Base-by-base conservation (phyloP, 37 sponge, comb jelly and placozoan species). In the Spongilla lacustris region DNA sequence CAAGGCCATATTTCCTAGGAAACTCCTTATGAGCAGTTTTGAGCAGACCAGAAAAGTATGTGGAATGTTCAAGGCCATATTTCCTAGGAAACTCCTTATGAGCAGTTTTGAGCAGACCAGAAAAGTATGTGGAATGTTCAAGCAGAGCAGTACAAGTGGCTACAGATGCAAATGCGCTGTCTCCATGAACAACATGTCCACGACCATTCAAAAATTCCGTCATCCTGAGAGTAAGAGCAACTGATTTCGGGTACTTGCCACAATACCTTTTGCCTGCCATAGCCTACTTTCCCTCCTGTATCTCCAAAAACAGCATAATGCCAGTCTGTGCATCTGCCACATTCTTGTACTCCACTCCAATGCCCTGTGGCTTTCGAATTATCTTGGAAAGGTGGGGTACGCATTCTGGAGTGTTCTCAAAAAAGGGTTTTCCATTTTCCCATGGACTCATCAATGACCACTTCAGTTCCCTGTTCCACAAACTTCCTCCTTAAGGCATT, bases 301-400 rank as follows among this genome's bases (percentile, higher is more conserved):
- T 46, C 46, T 46, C 46, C 46, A 46, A 8, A 46, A 58, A 58
- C 58, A 58, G 58, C 12, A 46, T 46, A 46, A 46, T 46, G 46
- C 46, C 46, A 46, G 46, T 46, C 46, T 46, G 58, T 58, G 58
- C 19, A 58, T 58, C 58, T 58, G 58, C 58, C 58, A 58, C 58
- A 58, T 58, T 58, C 14, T 58, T 58, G 58, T 58, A 58, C 58
- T 58, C 58, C 58, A 58, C 58, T 14, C 58, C 58, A 58, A 58
- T 58, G 58, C 58, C 58, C 58, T 58, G 58, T 58, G 58, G 58
- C 58, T 58, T 58, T 58, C 58, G 58, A 58, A 58, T 58, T 58
- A 58, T 58, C 58, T 58, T 58, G 58, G 58, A 58, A 14, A 58
- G 58, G 58, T 58, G 58, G 41, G 41, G 41, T 6, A 41, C 41